Conservation (phyloP, 2,113 vertebrate genomes). For the Hippocampus zosterae region DNA sequence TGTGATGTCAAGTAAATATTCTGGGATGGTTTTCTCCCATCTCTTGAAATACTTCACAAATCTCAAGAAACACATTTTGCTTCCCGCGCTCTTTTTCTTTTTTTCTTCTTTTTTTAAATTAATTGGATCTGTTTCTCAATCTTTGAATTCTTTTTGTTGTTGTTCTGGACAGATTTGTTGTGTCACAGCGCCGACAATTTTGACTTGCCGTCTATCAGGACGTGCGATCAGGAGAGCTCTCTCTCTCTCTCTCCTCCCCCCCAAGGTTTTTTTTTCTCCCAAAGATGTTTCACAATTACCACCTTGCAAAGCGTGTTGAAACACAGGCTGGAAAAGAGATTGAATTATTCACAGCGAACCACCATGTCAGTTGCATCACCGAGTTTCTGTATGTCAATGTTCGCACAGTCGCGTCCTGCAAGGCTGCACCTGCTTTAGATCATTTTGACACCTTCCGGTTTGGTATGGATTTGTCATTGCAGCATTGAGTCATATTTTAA, state of each 20-base stretch:
- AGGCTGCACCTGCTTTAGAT: constrained; percentile 22
- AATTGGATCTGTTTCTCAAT: constrained; percentile 3
- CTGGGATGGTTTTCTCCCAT: not conserved
- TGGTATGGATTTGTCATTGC: constrained; percentile 47
- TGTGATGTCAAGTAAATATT: constrained; percentile 1
- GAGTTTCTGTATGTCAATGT: constrained; percentile 31
- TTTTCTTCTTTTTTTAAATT: constrained; percentile 1
- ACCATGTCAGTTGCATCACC: constrained; percentile 35
- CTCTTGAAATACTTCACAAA: constrained; percentile 7
- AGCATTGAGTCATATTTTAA: constrained; percentile 31
- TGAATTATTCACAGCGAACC: constrained; percentile 53
- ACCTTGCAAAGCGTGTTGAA: constrained; percentile 54
- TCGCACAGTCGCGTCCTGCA: constrained; percentile 55
- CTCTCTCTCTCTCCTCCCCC: constrained; percentile 29
- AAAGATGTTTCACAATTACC: constrained; percentile 61
- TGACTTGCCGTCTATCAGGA: constrained; percentile 54
- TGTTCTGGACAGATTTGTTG: constrained; percentile 24
- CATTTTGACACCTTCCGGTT: constrained; percentile 15
- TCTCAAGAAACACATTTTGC: not conserved
- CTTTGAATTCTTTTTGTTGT: constrained; percentile 14
- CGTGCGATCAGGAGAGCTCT: constrained; percentile 53
- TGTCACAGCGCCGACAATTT: constrained; percentile 48
- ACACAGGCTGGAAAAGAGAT: constrained; percentile 52
- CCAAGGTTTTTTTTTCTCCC: constrained; percentile 45
- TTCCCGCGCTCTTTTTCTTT: constrained; percentile 5